phyloP scores from a whole-genome alignment of 2,113 vertebrate genomes.

The Illadopsis cleaveri region DNA sequence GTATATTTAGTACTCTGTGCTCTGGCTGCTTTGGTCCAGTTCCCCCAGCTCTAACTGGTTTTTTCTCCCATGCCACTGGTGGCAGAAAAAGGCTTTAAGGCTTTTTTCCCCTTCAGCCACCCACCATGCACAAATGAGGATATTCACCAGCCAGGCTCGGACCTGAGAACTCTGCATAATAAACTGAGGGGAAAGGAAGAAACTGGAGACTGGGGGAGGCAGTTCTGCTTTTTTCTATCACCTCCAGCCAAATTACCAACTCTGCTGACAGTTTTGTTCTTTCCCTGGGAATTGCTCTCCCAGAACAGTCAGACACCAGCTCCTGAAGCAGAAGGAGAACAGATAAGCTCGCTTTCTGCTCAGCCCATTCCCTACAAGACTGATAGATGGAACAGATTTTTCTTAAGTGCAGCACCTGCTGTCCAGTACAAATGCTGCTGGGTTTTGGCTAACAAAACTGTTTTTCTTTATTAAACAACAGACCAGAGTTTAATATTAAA shows the following conservation, averaged over 20 bases:
- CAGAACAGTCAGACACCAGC: not conserved
- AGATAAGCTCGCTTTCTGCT: not conserved
- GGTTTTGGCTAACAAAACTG: not conserved
- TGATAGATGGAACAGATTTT: not conserved
- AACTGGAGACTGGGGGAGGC: not conserved
- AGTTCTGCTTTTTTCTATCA: not conserved
- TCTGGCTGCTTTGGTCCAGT: not conserved
- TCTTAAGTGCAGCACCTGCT: not conserved
- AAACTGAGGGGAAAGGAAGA: not conserved
- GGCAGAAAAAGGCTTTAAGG: not conserved
- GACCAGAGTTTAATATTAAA: not conserved
- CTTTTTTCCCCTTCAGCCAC: not conserved
- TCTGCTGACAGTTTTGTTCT: not conserved
- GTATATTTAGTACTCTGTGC: not conserved
- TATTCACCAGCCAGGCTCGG: not conserved
- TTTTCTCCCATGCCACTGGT: not conserved
- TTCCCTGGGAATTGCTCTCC: not conserved
- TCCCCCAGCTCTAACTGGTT: not conserved
- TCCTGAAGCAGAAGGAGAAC: not conserved
- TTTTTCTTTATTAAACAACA: conserved; percentile 17
- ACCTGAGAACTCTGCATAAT: not conserved
- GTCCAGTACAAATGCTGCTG: not conserved
- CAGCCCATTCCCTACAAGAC: not conserved
- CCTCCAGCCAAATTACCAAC: not conserved
- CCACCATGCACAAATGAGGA: not conserved